Conservation (phyloP, 2,113 vertebrate genomes). For the Zeus faber region DNA sequence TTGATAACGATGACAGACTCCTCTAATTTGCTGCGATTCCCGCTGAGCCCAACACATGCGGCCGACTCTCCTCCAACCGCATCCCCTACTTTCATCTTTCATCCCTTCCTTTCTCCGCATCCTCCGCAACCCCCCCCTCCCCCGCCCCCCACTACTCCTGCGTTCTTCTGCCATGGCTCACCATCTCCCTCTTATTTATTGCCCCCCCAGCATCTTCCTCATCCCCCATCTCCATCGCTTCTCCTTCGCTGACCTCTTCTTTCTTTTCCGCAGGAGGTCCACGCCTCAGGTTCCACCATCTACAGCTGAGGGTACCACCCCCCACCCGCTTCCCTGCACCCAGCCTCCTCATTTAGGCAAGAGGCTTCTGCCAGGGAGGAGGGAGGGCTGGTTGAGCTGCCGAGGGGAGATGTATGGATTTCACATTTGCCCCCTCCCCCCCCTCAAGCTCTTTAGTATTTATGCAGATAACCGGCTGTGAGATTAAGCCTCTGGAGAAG, state of each 20-base stretch:
- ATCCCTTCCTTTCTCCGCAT: neutral
- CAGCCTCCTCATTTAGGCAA: slow-evolving; percentile 16
- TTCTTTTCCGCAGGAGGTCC: neutral
- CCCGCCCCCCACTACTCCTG: neutral
- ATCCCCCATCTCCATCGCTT: neutral
- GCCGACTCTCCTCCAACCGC: neutral
- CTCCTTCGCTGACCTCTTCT: neutral
- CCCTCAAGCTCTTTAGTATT: slow-evolving; percentile 22
- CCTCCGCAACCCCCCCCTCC: neutral
- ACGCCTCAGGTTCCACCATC: no score
- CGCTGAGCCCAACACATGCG: slow-evolving; percentile 17
- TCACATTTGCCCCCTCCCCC: slow-evolving; percentile 39
- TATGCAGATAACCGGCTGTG: slow-evolving; percentile 46
- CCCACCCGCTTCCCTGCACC: no score
- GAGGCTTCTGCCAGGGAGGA: slow-evolving; percentile 15
- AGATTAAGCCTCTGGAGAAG: slow-evolving; percentile 53
- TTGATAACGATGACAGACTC: slow-evolving; percentile 27
- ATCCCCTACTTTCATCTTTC: neutral
- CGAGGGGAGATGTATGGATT: slow-evolving; percentile 46
- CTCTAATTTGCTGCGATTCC: slow-evolving; percentile 27
- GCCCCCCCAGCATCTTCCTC: neutral
- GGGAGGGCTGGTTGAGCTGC: slow-evolving; percentile 9
- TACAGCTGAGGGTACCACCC: neutral
- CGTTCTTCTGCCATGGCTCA: neutral
- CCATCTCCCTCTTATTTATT: no score